A percentile compares a stretch with the other conserved stretches of the same genome.
phyloP scores from a whole-genome alignment of 92 coral and sea anemone species.

The Porites rus region DNA sequence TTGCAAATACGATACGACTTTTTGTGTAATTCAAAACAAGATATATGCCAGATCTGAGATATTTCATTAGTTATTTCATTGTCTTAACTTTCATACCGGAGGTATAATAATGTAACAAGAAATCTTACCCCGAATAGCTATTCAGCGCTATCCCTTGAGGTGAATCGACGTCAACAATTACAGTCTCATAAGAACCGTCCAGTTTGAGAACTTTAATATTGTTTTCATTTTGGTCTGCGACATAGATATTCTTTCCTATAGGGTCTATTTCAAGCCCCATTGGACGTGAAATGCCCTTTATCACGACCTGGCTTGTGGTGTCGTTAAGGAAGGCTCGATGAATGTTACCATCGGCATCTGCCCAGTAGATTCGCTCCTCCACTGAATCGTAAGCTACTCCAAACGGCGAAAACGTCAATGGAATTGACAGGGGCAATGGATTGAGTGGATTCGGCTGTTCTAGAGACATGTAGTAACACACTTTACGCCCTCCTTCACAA shows the following conservation, averaged over 20 bases:
- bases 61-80: too few species aligned
- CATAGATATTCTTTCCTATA: constrained; percentile 70
- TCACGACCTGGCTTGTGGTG: constrained; percentile 46
- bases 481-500: constrained; percentile 18
- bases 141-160: constrained; percentile 78
- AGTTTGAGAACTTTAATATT: constrained; percentile 62
- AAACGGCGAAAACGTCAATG: constrained; percentile 13
- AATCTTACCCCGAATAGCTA: constrained; percentile 50
- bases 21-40: too few species aligned
- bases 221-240: constrained; percentile 58
- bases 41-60: too few species aligned
- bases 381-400: constrained; percentile 75
- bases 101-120: too few species aligned
- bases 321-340: constrained; percentile 71
- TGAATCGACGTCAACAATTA: constrained; percentile 20
- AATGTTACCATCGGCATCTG: constrained; percentile 60
- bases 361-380: constrained; percentile 76
- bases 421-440: background rate
- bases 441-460: background rate
- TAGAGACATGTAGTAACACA: constrained; percentile 11
- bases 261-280: constrained; percentile 73
- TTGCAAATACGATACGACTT: too few species aligned
- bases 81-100: too few species aligned
- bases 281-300: constrained; percentile 43
- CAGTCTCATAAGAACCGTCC: constrained; percentile 66